These are phyloP conservation scores for Eulithis testata DNA, from an alignment of 2,888 invertebrate genomes.

Conservation along the genomic window DNA sequence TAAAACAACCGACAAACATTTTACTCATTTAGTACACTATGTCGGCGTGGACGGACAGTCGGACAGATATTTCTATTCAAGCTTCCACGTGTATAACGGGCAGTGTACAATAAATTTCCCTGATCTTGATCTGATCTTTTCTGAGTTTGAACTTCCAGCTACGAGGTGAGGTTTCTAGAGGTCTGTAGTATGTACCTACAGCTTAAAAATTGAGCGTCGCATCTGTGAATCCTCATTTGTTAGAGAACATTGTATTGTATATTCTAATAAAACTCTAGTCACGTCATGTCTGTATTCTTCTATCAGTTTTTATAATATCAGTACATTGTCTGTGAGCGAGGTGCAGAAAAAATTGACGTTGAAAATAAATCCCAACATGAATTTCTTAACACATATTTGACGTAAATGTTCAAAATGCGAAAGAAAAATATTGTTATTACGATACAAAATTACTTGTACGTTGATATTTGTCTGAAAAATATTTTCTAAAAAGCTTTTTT, in stretches of 20 bases:
- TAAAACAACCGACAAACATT: too few species aligned
- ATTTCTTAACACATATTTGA: constrained; percentile 23
- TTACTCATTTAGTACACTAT: too few species aligned
- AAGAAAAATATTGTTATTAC: constrained; percentile 20
- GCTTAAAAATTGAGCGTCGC: too few species aligned
- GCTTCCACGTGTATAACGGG: too few species aligned
- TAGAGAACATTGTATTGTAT: constrained; percentile 16
- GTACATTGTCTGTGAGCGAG: constrained; percentile 26
- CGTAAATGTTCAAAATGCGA: constrained; percentile 15
- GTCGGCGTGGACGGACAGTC: too few species aligned
- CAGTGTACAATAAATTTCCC: too few species aligned
- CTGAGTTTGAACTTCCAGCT: too few species aligned
- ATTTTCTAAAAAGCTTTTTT: neutral
- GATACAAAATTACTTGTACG: constrained; percentile 5
- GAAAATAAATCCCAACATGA: constrained; percentile 32
- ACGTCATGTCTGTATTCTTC: constrained; percentile 25
- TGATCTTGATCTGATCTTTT: too few species aligned
- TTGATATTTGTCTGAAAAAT: constrained; percentile 12
- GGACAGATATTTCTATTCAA: too few species aligned
- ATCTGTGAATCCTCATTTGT: constrained; percentile 1
- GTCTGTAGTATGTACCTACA: too few species aligned
- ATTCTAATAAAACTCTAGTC: constrained; percentile 15
- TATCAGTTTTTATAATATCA: constrained; percentile 36
- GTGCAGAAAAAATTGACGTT: constrained; percentile 20
- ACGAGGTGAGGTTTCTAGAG: too few species aligned